Conservation (phyloP, 2,797 vertebrate genomes). For the Enteromius fasciolatus region DNA sequence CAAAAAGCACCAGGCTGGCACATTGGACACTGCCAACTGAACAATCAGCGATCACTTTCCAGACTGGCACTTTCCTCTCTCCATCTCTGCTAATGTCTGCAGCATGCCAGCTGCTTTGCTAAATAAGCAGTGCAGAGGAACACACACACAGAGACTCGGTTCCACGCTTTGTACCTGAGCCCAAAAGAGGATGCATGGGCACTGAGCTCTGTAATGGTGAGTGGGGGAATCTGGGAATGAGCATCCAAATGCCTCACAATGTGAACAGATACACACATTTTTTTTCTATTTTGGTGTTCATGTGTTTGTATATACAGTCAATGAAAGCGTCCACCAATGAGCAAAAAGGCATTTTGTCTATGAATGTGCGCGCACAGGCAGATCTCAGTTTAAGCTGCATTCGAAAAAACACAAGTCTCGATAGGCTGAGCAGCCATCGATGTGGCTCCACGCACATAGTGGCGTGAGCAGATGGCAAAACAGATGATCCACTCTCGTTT, state of each 20-base stretch:
- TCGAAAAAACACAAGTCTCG: conserved; percentile 65
- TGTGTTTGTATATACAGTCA: conserved; percentile 11
- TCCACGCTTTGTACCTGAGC: conserved; percentile 66
- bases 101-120: conserved; percentile 72
- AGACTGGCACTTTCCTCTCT: conserved; percentile 74
- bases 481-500: conserved; percentile 84
- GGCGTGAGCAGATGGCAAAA: conserved; percentile 82
- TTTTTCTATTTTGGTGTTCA: neutral
- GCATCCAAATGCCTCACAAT: neutral
- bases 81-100: conserved; percentile 75
- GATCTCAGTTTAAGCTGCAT: conserved; percentile 65
- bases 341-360: neutral
- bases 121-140: conserved; percentile 66
- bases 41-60: conserved; percentile 77
- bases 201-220: conserved; percentile 38
- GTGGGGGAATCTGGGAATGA: conserved; percentile 44
- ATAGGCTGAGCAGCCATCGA: conserved; percentile 72
- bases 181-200: conserved; percentile 51
- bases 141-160: conserved; percentile 39
- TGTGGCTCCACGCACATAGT: conserved; percentile 72
- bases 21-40: conserved; percentile 75
- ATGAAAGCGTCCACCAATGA: neutral
- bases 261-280: neutral
- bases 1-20: conserved; percentile 72
- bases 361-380: conserved; percentile 33